Base-by-base conservation (phyloP, 2,797 vertebrate species). In the Oryzias dopingdopingensis region DNA sequence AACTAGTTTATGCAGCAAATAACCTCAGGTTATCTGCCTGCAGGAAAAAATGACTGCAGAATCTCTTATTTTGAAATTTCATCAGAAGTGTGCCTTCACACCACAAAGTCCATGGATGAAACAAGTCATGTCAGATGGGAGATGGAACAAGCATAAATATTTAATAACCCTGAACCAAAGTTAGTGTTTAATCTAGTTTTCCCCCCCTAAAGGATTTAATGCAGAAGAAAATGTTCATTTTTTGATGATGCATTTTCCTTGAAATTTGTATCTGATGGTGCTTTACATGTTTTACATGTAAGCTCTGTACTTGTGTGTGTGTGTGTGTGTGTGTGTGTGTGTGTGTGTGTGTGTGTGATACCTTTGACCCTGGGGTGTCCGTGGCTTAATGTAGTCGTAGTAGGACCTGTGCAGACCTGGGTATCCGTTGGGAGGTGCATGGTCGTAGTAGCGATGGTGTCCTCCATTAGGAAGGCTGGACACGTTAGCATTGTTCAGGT, bases 401-500 rank as follows among this genome's bases (percentile, higher is more conserved):
- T 93, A 93, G 7, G 92, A 56, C 56, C 83, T 72, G 50, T 69
- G 77, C 32, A 88, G 81, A 56, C 87, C 90, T 0, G 87, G 91
- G 86, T 93, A 94, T 44, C 93, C 88, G 0, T 95, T 97, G 55
- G 94, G 91, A 42, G 85, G 87, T 0, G 92, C 85, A 1, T 92
- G 94, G 53, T 97, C 94, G 4, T 91, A 93, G 78, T 87, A 93
- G 62, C 91, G 91, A 79, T 88, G 89, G 75, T 93, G 93, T 63
- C 93, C 96, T 68, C 95, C 96, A 1, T 96, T 95, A 84, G 92
- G 90, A 70, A 94, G 85, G 82, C 95, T 95, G 89, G 95, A 97
- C 87, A 95, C 74, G 40, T 99, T 99, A 91, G 96, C 97, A 49
- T 99, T 99, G 92, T 99, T 99, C 89, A 99, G 95, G 89, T 99